phyloP scores from a whole-genome alignment of 1,140 invertebrate genomes.

The Drosophila seguyi region DNA sequence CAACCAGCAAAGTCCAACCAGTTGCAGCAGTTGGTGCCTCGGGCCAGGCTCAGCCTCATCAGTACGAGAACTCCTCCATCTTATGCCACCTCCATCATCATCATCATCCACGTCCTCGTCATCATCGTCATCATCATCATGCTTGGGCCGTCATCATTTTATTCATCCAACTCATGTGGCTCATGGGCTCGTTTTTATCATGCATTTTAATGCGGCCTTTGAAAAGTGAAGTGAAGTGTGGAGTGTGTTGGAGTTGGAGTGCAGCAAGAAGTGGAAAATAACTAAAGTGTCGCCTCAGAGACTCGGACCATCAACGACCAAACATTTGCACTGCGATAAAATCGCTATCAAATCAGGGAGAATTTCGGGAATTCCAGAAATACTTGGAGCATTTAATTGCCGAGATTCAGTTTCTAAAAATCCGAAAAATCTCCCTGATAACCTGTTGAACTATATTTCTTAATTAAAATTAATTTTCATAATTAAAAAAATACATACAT shows the following conservation, averaged over 20 bases:
- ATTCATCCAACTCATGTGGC: slow-evolving; percentile 49
- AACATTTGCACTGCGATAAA: slow-evolving; percentile 23
- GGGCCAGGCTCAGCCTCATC: slow-evolving; percentile 38
- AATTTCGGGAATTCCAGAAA: not conserved
- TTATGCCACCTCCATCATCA: slow-evolving; percentile 15
- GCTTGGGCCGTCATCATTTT: slow-evolving; percentile 33
- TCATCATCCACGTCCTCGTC: slow-evolving; percentile 21
- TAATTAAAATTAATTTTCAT: not conserved
- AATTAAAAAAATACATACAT: not conserved
- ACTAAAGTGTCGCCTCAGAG: slow-evolving; percentile 77
- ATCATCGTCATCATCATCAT: slow-evolving; percentile 25
- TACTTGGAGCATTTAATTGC: not conserved
- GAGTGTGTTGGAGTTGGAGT: slow-evolving; percentile 30
- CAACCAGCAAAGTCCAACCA: slow-evolving; percentile 57
- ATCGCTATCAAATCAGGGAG: slow-evolving; percentile 4
- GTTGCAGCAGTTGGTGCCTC: slow-evolving; percentile 62
- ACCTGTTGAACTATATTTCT: not conserved
- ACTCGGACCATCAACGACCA: slow-evolving; percentile 27
- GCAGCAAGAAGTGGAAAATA: slow-evolving; percentile 80
- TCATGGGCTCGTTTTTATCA: slow-evolving; percentile 66
- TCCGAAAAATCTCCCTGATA: too few relatives aligned
- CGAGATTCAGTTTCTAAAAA: not conserved
- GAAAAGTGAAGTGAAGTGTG: slow-evolving; percentile 75
- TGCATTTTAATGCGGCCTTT: slow-evolving; percentile 82
- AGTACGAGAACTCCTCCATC: slow-evolving; percentile 38